Base-by-base conservation (phyloP, 2,797 vertebrate species). In the Typhlichthys subterraneus region DNA sequence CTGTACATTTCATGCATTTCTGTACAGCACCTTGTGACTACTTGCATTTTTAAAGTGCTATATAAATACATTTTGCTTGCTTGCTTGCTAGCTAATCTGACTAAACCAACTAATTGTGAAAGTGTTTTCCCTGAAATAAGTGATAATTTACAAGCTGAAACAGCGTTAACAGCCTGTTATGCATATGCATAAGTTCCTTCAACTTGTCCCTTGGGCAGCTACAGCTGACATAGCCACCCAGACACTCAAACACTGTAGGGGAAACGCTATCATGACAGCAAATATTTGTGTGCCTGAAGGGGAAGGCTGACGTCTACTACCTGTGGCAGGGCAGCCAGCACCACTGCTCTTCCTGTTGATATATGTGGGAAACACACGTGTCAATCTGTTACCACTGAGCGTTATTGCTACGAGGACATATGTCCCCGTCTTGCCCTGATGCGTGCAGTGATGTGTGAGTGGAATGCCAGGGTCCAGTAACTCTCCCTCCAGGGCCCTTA, bases 391-490 rank as follows among this genome's bases (percentile, higher is more conserved):
- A 75, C 80, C 69, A 72, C 11, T 42, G 56, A 64, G 73, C 15
- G 2, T 75, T 76, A 68, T 81, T 55, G 9, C 73, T 73, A 71
- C 78, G 52, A 31, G 67, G 73, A 82, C 76, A 57, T 57, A 70
- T 57, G 23, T 65, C 57, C 38, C 69, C 75, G 74, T 76, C 73
- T 65, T 81, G 69, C 64, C 65, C 83, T 61, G 75, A 80, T 71
- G 76, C 70, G 63, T 58, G 67, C 57, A n/a, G 82, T 83, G 85
- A 77, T 77, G 87, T 86, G 64, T 75, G 82, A 80, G 77, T 66
- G 75, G 69, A 81, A 86, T 85, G 79, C 77, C 67, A 85, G 66
- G 79, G 83, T 81, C 82, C 82, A 77, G 50, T 65, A 66, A 83
- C 56, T 69, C 82, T 63, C 47, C 0, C 82, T 61, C 47, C 0